phyloP scores from a whole-genome alignment of 2,888 invertebrate genomes.

The Hedya salicella region DNA sequence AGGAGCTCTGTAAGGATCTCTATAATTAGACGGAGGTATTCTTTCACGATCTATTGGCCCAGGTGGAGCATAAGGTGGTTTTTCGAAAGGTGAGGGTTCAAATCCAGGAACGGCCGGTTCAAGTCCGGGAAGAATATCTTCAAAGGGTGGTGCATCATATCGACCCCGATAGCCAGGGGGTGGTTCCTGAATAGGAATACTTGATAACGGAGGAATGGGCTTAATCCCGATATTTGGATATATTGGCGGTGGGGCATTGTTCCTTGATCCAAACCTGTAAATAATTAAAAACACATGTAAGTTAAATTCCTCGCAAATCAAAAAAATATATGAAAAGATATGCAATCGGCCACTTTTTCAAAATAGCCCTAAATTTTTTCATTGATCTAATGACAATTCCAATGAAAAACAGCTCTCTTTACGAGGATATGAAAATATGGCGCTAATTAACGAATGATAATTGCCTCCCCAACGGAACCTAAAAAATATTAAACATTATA shows the following conservation, averaged over 20 bases:
- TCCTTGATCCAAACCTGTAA: conserved; percentile 77
- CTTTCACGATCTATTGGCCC: conserved; percentile 72
- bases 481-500: not conserved
- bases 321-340: no score
- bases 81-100: conserved; percentile 84
- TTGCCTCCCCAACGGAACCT: conserved; percentile 66
- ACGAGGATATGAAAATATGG: conserved; percentile 4
- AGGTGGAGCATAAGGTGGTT: conserved; percentile 71
- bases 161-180: conserved; percentile 74
- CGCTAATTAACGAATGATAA: conserved; percentile 33
- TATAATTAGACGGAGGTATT: conserved; percentile 67
- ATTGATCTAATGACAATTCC: no score
- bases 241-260: conserved; percentile 65
- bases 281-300: conserved; percentile 28
- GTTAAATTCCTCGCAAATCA: not conserved
- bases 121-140: conserved; percentile 86
- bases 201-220: conserved; percentile 67
- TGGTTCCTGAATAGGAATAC: conserved; percentile 64
- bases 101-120: conserved; percentile 87
- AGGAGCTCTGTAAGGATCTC: conserved; percentile 71
- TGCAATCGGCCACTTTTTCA: no score
- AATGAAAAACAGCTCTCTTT: conserved; percentile 7
- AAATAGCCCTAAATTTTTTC: no score
- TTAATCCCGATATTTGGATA: conserved; percentile 71
- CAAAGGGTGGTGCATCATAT: conserved; percentile 79